Evolutionary conservation across 2,797 vertebrate genomes (phyloP), one percentile per base, ranked within the genome.

Genomic region (Erpetoichthys calabaricus): DNA sequence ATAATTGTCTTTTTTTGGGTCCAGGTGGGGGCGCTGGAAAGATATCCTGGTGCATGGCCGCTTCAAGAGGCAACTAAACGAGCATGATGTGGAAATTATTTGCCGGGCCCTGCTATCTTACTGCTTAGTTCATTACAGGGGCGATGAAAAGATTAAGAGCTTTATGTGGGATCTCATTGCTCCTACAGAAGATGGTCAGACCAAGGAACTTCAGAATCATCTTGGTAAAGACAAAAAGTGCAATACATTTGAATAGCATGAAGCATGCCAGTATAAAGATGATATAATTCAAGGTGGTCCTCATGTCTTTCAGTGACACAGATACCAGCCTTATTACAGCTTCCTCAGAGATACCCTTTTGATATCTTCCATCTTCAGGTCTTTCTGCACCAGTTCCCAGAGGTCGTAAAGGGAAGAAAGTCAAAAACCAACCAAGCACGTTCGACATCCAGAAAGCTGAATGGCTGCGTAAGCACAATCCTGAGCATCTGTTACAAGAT

Each of bases 111-210:
- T 99, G 0, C 77, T 99, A 63, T 79, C 93, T 9, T 99, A 99
- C 73, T 99, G 95, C 63, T 84, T 99, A 42, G 82, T 97, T 65
- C 95, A 99, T 78, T 99, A 99, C 70, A 83, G 93, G 56, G 95
- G 95, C 50, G 95, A 99, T 66, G 95, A 99, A 80, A 98, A 97
- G 79, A 99, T 99, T 65, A 99, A 99, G 80, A 87, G 94, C 72
- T 98, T 99, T 75, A 97, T 99, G 80, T 99, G 95, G 95, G 95
- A 99, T 73, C 89, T 99, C 63, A 99, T 99, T 42, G 94, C 94
- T 6, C 95, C 95, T 3, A 86, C 87, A 4, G 95, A 97, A 66
- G 90, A 98, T 7, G 94, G 95, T n/a, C 89, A 80, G 52, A 96
- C 94, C 54, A 85, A 92, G 63, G 94, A 97, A 74, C 80, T 99